These are phyloP conservation scores for Silurus lanzhouensis DNA, from an alignment of 2,797 vertebrate genomes.

Conservation along the genomic window DNA sequence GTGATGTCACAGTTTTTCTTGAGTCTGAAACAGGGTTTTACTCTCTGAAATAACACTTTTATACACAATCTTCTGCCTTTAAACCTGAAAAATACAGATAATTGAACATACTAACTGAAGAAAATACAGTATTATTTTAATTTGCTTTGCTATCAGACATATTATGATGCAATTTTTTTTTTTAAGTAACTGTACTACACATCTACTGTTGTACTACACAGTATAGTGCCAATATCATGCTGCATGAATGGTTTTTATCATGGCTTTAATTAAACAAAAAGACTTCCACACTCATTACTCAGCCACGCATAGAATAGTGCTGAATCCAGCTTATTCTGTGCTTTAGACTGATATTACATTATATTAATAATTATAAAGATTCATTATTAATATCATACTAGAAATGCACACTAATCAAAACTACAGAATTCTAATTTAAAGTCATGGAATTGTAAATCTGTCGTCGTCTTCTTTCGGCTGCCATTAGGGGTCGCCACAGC, in stretches of 20 bases:
- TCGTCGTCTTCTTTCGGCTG: too few species aligned
- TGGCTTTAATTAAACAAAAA: neutral
- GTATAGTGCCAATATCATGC: neutral
- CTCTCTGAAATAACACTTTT: neutral
- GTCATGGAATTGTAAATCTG: too few species aligned
- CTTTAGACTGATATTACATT: neutral
- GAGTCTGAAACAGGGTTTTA: neutral
- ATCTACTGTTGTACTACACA: too few species aligned
- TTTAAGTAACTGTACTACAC: too few species aligned
- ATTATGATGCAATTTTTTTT: too few species aligned
- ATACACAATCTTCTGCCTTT: neutral
- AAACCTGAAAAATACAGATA: neutral
- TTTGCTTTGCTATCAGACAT: neutral
- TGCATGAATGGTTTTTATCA: neutral
- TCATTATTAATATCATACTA: too few species aligned
- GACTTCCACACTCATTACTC: neutral
- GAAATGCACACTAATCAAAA: too few species aligned
- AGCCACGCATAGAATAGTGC: neutral
- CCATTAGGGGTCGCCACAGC: too few species aligned
- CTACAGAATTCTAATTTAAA: too few species aligned
- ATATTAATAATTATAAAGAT: neutral
- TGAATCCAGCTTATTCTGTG: neutral
- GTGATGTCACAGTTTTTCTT: neutral
- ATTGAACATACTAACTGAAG: neutral
- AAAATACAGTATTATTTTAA: neutral